Conservation (phyloP, 2,797 vertebrate species). For the Falco naumanni region DNA sequence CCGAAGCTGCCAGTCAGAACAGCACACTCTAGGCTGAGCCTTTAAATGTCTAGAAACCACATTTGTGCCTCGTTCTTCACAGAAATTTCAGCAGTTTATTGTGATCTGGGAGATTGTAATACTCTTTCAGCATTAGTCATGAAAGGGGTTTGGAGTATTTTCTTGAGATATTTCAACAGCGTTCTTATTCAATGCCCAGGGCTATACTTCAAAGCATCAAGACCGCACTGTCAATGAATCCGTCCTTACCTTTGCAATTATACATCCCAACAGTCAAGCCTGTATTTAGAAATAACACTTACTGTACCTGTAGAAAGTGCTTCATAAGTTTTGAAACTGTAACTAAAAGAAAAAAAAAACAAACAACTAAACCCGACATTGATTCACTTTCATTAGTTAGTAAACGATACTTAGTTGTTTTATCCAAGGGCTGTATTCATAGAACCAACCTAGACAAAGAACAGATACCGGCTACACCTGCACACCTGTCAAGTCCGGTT, state of each 20-base stretch:
- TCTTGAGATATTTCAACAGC: not conserved
- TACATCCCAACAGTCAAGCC: not conserved
- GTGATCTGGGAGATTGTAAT: not conserved
- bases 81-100: not conserved
- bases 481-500: not conserved
- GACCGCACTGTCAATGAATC: rapidly evolving
- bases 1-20: not conserved
- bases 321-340: not conserved
- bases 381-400: not conserved
- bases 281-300: not conserved
- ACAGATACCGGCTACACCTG: not conserved
- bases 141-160: not conserved
- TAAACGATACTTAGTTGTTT: not conserved
- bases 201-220: not conserved
- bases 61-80: not conserved
- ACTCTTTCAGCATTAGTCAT: not conserved
- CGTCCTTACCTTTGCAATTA: not conserved
- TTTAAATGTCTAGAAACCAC: not conserved
- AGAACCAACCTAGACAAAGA: not conserved
- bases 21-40: not conserved
- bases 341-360: not conserved
- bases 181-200: not conserved
- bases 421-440: not conserved
- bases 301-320: not conserved
- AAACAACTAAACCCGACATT: not conserved